These are phyloP conservation scores for Sphaerodactylus townsendi DNA, from an alignment of 2,113 vertebrate species.

Conservation along the genomic window DNA sequence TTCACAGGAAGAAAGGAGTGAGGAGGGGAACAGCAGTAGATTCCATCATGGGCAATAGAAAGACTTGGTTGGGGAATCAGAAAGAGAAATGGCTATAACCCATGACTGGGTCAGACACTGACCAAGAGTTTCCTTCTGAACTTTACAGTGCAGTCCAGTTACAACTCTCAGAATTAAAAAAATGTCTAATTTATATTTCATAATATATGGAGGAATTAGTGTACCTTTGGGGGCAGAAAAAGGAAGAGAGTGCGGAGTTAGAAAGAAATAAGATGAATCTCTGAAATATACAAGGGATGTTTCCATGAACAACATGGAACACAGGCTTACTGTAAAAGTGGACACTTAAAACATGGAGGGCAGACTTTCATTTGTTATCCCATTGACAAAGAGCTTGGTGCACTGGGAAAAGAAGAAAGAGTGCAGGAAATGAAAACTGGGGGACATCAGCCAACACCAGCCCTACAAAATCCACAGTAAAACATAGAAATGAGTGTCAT, in stretches of 20 bases:
- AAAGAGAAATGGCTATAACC: not conserved
- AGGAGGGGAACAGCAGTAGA: not conserved
- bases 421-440: constrained; percentile 60
- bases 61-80: constrained; percentile 38
- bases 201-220: not conserved
- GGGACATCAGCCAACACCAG: constrained; percentile 57
- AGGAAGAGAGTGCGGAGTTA: not conserved
- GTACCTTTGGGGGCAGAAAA: not conserved
- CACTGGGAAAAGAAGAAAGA: constrained; percentile 58
- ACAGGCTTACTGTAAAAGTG: not conserved
- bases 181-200: constrained; percentile 1
- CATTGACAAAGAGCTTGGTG: constrained; percentile 38
- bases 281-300: constrained; percentile 23
- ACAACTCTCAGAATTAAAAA: constrained; percentile 1
- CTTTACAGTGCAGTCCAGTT: constrained; percentile 23
- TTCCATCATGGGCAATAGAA: constrained; percentile 26
- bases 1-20: constrained; percentile 50
- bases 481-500: constrained; percentile 58
- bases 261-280: constrained; percentile 37
- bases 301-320: constrained; percentile 33
- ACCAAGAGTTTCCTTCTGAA: constrained; percentile 19
- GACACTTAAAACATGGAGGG: constrained; percentile 22
- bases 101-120: constrained; percentile 20
- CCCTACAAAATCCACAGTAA: constrained; percentile 70
- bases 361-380: constrained; percentile 26